Conservation (phyloP, 2,888 invertebrate genomes). For the Synanthedon vespiformis region DNA sequence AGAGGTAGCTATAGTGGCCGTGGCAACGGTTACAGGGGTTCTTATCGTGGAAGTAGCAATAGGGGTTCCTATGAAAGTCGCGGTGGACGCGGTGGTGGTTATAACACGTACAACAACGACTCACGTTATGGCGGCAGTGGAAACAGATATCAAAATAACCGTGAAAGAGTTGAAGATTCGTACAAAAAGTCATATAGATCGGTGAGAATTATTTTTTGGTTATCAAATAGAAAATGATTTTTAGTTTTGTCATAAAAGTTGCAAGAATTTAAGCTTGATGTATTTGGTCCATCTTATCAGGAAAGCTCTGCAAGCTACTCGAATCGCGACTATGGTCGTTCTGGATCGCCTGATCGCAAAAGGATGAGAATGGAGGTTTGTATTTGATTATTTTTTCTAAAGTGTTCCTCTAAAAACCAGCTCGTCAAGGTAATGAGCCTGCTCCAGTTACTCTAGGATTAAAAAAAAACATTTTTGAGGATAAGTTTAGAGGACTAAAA, state of each 20-base stretch:
- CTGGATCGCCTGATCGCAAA: conserved; percentile 74
- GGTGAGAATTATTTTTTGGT: conserved; percentile 23
- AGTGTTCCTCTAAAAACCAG: too few species aligned
- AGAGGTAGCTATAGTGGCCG: conserved; percentile 44
- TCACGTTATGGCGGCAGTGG: conserved; percentile 47
- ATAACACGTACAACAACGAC: conserved; percentile 51
- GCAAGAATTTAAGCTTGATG: neutral
- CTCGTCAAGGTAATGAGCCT: too few species aligned
- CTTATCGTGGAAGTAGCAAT: conserved; percentile 45
- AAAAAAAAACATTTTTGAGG: too few species aligned
- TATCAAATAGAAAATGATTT: neutral
- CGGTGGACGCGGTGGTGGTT: conserved; percentile 54
- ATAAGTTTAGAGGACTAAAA: too few species aligned
- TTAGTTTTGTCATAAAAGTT: too few species aligned
- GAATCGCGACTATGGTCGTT: conserved; percentile 66
- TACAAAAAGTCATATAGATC: conserved; percentile 63
- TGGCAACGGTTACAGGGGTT: conserved; percentile 46
- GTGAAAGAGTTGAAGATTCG: conserved; percentile 57
- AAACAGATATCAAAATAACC: conserved; percentile 43
- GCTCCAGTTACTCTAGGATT: too few species aligned
- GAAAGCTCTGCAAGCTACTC: conserved; percentile 61
- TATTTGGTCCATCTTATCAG: conserved; percentile 15
- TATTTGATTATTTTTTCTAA: conserved; percentile 10
- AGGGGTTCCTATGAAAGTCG: conserved; percentile 52
- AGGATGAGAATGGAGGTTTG: conserved; percentile 73